Base-by-base conservation (phyloP, 2,888 invertebrate genomes). In the Chymomyza fuscimana region DNA sequence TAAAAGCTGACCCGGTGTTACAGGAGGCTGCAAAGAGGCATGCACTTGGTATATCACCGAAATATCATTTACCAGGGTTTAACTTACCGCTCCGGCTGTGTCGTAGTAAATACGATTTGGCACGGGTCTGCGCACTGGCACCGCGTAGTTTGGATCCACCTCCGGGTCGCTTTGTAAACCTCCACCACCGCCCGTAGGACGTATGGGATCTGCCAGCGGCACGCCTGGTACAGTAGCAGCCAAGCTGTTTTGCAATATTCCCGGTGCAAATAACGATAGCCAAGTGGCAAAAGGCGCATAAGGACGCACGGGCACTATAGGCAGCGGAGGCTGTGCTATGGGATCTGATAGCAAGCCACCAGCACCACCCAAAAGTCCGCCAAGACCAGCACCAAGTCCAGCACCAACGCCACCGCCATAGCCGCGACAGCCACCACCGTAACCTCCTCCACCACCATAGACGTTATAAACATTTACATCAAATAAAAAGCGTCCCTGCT, bases 401-500 rank as follows among this genome's bases (percentile, higher is more conserved):
- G 81, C 80, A 16, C 80, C 86, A 4, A 67, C 32, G 9, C 72
- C 74, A 4, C 73, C 54, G 16, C 51, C 73, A 19, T 77, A 78
- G 19, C 82, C 78, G 15, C 81, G 81, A 40, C 81, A 82, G 2
- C 79, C 78, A 15, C 80, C 65, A 36, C 72, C 74, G 16, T 71
- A 72, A 60, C 65, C 76, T 0, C 63, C 72, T 5, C 25, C 68
- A 15, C 19, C 58, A 29, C 29, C 58, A 68, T 89, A 89, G 9
- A 90, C 83, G 71, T 91, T 91, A 67, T 90, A 90, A 10, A 91
- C 88, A 77, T 91, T 91, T 9, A 91, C 32, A 66, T 91, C 91
- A 82, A 91, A 91, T 1, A 91, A 72, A 19, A 91, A 88, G 22
- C 91, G 88, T 7, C 92, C 91, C 70, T 91, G 88, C 9, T 87